Evolutionary conservation across 1,140 invertebrate species (phyloP), one percentile per base, ranked within the genome.

Genomic region (Drosophila sulfurigaster): DNA sequence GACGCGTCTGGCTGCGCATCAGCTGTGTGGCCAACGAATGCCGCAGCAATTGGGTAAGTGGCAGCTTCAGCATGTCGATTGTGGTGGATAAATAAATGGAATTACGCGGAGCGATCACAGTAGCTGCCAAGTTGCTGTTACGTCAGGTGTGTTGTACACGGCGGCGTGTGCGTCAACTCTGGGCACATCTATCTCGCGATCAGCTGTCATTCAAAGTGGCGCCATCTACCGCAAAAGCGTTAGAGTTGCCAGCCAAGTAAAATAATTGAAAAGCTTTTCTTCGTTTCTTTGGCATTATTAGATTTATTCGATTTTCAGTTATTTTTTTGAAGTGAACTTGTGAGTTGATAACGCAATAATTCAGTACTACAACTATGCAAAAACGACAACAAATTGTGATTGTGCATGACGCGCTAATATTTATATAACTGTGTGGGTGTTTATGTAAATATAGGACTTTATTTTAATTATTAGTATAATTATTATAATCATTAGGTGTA

Each of bases 1-100:
- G 58, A 15, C 92, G 85, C 3, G 68, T 75, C 52, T 76, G 76
- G 56, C 60, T 77, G 46, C 89, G 67, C 52, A 73, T n/a, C 8
- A 74, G 5, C 16, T 76, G 75, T 11, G 63, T 67, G 58, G 65
- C 49, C 43, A 79, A 11, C 5, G 72, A 56, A 41, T 70, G 72
- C 16, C 80, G 74, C 30, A 90, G 57, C 20, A 82, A 2, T 30
- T 70, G 66, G n/a, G 58, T 63, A 2, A 68, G 10, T 59, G 71
- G 82, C 1, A 91, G 75, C 71, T 82, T 81, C 11, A 92, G 73
- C 91, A 92, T 85, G 15, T n/a, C n/a, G n/a, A 16, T 69, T 15
- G 13, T 32, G 10, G 35, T 38, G 2, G 2, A 13, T 10, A 45
- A 75, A 16, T 54, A 35, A 16, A 16, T 28, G 28, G 20, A 41